Evolutionary conservation across 2,797 vertebrate genomes (phyloP).

Genomic region (Gymnothorax javanicus): DNA sequence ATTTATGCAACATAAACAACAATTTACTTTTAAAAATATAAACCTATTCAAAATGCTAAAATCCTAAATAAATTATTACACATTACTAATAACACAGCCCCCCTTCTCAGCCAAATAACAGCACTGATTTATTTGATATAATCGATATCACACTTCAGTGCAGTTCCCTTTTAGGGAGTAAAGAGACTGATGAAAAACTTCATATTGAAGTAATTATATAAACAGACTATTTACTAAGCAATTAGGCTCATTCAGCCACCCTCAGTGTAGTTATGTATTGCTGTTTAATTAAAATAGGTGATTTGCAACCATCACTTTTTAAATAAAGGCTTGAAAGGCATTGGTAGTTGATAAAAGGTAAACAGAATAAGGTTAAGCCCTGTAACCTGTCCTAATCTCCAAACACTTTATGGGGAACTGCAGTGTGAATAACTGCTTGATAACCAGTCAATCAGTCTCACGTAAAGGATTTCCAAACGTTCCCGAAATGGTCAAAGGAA

Average conservation of each 20-base stretch:
- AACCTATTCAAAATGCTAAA: not conserved
- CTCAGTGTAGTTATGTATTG: constrained; percentile 6
- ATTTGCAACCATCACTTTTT: not conserved
- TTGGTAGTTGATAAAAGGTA: not conserved
- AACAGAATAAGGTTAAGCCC: not conserved
- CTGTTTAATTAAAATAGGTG: not conserved
- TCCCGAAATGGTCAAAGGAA: not conserved
- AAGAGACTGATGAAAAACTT: constrained; percentile 2
- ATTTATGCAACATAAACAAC: not conserved
- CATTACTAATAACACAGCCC: not conserved
- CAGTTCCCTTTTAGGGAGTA: not conserved
- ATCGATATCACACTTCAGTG: not conserved
- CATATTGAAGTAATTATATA: constrained; percentile 20
- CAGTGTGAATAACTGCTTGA: not conserved
- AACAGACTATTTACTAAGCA: constrained; percentile 3
- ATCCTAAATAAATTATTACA: not conserved
- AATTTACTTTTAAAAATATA: not conserved
- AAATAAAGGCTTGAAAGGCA: not conserved
- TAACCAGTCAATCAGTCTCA: not conserved
- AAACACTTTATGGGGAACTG: not conserved
- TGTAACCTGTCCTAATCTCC: not conserved
- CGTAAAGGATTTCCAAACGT: not conserved
- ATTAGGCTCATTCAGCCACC: not conserved
- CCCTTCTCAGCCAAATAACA: not conserved
- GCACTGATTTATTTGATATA: not conserved